Base-by-base conservation (phyloP, 2,797 vertebrate genomes). In the Rachycentron canadum region DNA sequence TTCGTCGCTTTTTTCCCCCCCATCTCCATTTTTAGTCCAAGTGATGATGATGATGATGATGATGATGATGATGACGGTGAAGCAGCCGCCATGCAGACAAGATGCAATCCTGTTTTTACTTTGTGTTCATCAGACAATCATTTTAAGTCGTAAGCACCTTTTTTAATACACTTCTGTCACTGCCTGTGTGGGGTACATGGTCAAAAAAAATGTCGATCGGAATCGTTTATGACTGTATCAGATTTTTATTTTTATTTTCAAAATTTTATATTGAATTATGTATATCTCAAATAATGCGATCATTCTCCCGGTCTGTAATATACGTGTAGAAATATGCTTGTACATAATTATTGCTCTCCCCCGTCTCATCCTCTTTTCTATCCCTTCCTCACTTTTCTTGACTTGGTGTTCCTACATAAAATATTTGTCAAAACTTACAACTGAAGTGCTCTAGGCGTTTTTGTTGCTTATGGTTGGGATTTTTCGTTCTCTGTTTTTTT, bases 201-300 rank as follows among this genome's bases (percentile, higher is more conserved):
- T 98, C 96, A 91, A 97, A 96, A 69, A 32, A 87, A 82, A 83
- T 97, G 96, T 97, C 96, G 95, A 97, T 97, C 96, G 95, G 96
- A 97, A 97, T 97, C 96, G 96, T 98, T 98, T 91, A 97, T 98
- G 97, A 97, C 97, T 99, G 97, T 99, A 98, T 98, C 96, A 99
- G 97, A 99, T 98, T 99, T 98, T 99, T 99, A 98, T 98, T 99
- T 99, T 99, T 99, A 99, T 99, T 99, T 93, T 99, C 96, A 96
- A 99, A 97, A 97, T 99, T 99, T 99, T 99, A 99, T 99, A 99
- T 95, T 98, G 98, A 98, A 99, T 99, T 99, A 98, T 99, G 97
- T 99, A 98, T 99, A 99, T 98, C 97, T 97, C 96, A 97, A 95
- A 97, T 97, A 96, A 97, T 96, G 96, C 96, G 95, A 96, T 96